A percentile compares a stretch with the other conserved stretches of the same genome.
phyloP scores from a whole-genome alignment of 2,888 invertebrate species.

The Tipula vernalis region DNA sequence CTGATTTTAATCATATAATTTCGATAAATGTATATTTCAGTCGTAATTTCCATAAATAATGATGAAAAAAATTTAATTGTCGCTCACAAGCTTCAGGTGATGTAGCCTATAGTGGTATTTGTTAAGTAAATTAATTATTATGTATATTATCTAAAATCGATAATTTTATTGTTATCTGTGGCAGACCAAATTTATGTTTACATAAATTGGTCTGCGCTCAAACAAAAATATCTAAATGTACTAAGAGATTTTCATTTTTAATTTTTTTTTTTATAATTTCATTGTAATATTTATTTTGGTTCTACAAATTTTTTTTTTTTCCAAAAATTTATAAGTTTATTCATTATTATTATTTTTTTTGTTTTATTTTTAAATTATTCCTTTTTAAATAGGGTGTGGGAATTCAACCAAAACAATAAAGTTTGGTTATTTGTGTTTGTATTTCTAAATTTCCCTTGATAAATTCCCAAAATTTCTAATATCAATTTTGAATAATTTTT shows the following conservation, averaged over 20 bases:
- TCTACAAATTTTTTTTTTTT: neutral
- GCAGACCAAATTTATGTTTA: neutral
- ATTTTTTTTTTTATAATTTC: neutral
- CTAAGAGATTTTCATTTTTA: neutral
- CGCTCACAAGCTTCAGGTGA: neutral
- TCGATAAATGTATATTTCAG: neutral
- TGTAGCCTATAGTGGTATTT: neutral
- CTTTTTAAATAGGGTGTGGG: neutral
- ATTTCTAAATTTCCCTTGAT: neutral
- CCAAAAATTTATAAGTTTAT: neutral
- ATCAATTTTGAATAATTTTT: neutral
- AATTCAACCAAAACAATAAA: conserved; percentile 4
- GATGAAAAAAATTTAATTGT: neutral
- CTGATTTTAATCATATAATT: neutral
- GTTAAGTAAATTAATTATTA: neutral
- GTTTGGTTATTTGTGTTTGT: neutral
- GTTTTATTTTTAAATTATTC: neutral
- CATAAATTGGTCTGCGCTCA: neutral
- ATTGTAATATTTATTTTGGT: neutral
- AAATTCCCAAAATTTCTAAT: neutral
- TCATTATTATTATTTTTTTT: neutral
- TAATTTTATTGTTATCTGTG: neutral
- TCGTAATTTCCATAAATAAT: too few species aligned
- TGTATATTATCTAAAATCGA: neutral
- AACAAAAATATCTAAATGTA: neutral